Conservation (phyloP, 2,888 invertebrate species). For the Synergus umbraculus region DNA sequence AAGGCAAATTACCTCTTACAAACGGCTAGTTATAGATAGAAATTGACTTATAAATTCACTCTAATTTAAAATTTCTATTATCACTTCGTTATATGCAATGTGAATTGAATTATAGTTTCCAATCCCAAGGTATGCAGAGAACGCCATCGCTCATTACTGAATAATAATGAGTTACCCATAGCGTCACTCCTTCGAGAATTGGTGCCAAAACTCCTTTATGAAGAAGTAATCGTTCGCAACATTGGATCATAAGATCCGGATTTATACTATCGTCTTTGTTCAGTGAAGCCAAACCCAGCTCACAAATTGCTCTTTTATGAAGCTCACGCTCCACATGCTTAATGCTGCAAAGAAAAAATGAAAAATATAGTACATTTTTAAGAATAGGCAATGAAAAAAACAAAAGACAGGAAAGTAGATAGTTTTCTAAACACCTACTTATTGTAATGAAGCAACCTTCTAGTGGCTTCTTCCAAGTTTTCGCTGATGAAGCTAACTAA, state of each 20-base stretch:
- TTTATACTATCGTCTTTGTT: constrained; percentile 94
- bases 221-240: constrained; percentile 85
- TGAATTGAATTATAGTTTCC: constrained; percentile 79
- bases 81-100: neutral
- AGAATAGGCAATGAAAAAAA: neutral
- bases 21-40: too few relatives aligned
- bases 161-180: constrained; percentile 94
- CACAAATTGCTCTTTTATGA: constrained; percentile 82
- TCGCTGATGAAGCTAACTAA: constrained; percentile 90
- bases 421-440: constrained; percentile 79
- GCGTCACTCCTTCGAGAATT: constrained; percentile 82
- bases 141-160: constrained; percentile 94
- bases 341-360: constrained; percentile 79
- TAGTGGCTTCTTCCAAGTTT: constrained; percentile 86
- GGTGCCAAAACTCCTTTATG: constrained; percentile 77
- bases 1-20: neutral
- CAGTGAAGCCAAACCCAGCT: constrained; percentile 85
- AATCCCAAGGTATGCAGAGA: constrained; percentile 96
- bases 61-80: neutral
- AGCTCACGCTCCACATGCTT: constrained; percentile 89
- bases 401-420: neutral
- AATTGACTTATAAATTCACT: neutral
- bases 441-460: constrained; percentile 86
- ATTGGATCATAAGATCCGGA: constrained; percentile 92
- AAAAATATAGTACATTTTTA: neutral